phyloP scores from a whole-genome alignment of 2,113 vertebrate genomes.

The Geococcyx californianus region DNA sequence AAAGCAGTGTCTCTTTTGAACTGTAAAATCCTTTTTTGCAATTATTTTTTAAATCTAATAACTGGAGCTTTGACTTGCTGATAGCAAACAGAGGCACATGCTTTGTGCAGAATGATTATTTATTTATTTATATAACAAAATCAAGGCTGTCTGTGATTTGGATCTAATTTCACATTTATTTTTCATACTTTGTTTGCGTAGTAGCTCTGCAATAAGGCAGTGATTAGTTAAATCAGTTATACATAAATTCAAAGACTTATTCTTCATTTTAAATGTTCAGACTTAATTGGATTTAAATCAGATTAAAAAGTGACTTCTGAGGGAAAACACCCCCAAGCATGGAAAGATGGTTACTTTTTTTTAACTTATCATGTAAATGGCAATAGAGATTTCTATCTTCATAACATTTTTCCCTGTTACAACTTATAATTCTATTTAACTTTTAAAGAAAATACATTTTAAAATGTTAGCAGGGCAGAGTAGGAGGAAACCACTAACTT shows the following conservation, averaged over 20 bases:
- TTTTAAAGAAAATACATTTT: background rate
- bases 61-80: background rate
- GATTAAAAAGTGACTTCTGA: constrained; percentile 62
- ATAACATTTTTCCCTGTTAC: constrained; percentile 11
- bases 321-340: constrained; percentile 40
- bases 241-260: constrained; percentile 55
- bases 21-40: background rate
- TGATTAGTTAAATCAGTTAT: constrained; percentile 56
- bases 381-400: constrained; percentile 30
- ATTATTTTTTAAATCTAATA: background rate
- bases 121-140: constrained; percentile 52
- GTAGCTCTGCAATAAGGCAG: background rate
- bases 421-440: constrained; percentile 9
- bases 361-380: constrained; percentile 26
- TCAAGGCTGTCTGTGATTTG: constrained; percentile 1
- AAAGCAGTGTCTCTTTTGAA: background rate
- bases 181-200: constrained; percentile 51
- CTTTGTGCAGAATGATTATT: background rate
- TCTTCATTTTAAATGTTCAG: constrained; percentile 61
- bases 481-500: background rate
- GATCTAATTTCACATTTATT: constrained; percentile 31
- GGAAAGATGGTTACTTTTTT: constrained; percentile 38
- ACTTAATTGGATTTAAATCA: constrained; percentile 65
- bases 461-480: background rate
- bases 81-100: background rate